Conservation (phyloP, 2,797 vertebrate species). For the Strix occidentalis region DNA sequence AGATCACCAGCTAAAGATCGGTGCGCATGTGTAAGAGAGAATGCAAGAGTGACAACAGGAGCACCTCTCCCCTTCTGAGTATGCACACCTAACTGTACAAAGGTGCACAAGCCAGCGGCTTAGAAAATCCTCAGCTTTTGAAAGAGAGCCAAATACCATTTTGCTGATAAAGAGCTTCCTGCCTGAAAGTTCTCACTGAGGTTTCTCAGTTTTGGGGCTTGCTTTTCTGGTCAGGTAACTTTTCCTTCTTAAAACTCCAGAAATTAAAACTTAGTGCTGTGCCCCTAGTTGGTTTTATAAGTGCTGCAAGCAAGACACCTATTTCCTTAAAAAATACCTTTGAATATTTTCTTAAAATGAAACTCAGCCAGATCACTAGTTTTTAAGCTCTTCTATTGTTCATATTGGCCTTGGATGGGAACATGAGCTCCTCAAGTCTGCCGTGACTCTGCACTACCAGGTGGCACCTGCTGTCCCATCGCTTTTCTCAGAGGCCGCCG, state of each 20-base stretch:
- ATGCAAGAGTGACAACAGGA: background rate
- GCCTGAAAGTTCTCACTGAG: background rate
- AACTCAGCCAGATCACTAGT: background rate
- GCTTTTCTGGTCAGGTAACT: constrained; percentile 18
- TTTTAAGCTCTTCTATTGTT: background rate
- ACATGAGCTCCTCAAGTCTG: background rate
- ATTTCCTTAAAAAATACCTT: background rate
- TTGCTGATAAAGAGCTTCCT: constrained; percentile 47
- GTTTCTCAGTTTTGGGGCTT: background rate
- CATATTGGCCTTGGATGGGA: background rate
- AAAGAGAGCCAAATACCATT: constrained; percentile 1
- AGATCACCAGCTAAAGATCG: fast-evolving
- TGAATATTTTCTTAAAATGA: background rate
- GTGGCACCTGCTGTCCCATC: background rate
- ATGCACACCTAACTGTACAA: background rate
- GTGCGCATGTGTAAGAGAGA: background rate
- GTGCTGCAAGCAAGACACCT: background rate
- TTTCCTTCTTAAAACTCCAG: background rate
- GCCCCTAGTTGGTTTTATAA: background rate
- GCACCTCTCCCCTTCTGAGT: background rate
- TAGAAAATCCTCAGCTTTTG: background rate
- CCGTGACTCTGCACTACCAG: background rate
- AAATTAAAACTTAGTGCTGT: background rate
- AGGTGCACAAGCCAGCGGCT: background rate
- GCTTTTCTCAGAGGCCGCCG: background rate